phyloP scores from a whole-genome alignment of 1,140 invertebrate genomes.

The Drosophila guanche region DNA sequence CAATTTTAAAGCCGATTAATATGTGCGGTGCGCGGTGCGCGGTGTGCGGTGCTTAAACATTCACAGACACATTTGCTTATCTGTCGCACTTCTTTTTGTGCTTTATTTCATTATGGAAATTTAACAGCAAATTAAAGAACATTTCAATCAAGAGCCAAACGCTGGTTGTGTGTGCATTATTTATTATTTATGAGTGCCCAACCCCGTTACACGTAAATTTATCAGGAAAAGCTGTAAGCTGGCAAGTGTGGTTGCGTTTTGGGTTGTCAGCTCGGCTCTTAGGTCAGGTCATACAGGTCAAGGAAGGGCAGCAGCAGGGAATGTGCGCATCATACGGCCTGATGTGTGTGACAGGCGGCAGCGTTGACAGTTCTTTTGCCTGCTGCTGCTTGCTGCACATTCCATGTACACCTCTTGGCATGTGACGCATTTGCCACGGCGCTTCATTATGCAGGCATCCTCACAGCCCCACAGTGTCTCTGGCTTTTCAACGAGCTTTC shows the following conservation, averaged over 20 bases:
- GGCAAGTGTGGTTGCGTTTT: not conserved
- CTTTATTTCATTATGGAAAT: conserved; percentile 7
- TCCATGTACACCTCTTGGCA: conserved; percentile 35
- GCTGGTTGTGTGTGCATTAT: conserved; percentile 22
- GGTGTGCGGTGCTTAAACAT: no score
- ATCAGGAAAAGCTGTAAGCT: not conserved
- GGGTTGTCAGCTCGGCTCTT: no score
- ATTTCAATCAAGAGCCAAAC: conserved; percentile 2
- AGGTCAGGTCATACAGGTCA: conserved; percentile 9
- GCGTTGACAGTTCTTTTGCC: conserved; percentile 34
- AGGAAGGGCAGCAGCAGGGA: conserved; percentile 7
- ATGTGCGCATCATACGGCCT: conserved; percentile 6
- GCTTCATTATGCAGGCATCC: conserved; percentile 70
- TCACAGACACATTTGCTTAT: not conserved
- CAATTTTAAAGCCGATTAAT: no score
- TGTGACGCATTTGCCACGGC: conserved; percentile 61
- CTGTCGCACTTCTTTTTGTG: not conserved
- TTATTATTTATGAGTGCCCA: conserved; percentile 22
- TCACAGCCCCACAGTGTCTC: not conserved
- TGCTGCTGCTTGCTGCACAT: conserved; percentile 11
- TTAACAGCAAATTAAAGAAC: conserved; percentile 7
- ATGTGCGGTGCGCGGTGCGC: no score
- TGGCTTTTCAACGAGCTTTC: conserved; percentile 14
- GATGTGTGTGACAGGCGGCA: not conserved
- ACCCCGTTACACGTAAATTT: no score